phyloP scores from a whole-genome alignment of 2,797 vertebrate genomes.

The Ataeniobius toweri region DNA sequence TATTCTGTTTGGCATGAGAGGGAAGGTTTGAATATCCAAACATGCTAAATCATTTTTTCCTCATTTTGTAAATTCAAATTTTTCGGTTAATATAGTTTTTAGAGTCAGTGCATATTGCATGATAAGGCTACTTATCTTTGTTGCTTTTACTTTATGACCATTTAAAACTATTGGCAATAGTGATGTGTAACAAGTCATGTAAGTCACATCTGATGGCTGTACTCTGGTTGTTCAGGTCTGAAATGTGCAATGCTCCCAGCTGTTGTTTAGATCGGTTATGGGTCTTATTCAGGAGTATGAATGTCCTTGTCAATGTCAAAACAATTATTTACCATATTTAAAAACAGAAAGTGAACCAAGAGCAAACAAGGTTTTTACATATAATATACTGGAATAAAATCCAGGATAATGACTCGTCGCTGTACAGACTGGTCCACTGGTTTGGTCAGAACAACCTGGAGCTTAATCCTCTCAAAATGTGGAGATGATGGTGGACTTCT shows the following conservation, averaged over 20 bases:
- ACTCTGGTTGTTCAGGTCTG: not conserved
- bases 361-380: no score
- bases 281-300: not conserved
- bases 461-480: no score
- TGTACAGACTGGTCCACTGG: no score
- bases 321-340: not conserved
- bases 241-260: not conserved
- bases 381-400: no score
- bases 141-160: not conserved
- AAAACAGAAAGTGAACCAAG: no score
- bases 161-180: not conserved
- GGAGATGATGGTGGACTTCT: no score
- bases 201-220: not conserved
- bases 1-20: constrained; percentile 17
- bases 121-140: not conserved
- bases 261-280: not conserved
- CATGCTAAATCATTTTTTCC: not conserved
- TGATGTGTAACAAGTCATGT: not conserved
- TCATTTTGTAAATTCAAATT: not conserved
- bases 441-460: no score
- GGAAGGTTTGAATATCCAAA: not conserved
- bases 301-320: not conserved
- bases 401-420: no score
- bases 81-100: not conserved
- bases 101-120: not conserved